Conservation (phyloP, 2,797 vertebrate species). For the Bucorvus abyssinicus region DNA sequence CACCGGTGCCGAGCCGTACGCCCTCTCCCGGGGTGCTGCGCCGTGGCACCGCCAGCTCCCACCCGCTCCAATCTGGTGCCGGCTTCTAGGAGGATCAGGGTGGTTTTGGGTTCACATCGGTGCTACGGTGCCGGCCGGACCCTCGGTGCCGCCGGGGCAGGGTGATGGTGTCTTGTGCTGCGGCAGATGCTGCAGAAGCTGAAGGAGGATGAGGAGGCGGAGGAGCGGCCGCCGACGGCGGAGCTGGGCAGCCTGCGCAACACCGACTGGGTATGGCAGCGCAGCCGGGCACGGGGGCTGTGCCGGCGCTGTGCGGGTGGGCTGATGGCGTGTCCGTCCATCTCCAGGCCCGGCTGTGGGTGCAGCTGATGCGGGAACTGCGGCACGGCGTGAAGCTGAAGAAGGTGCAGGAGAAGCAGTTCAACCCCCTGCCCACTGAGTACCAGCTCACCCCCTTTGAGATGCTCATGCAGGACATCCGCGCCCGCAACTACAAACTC, state of each 20-base stretch:
- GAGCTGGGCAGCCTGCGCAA: conserved; percentile 89
- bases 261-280: conserved; percentile 86
- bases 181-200: conserved; percentile 90
- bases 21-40: not conserved
- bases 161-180: not conserved
- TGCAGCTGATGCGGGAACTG: conserved; percentile 95
- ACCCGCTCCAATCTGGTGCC: not conserved
- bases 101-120: not conserved
- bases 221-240: conserved; percentile 68
- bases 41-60: not conserved
- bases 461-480: conserved; percentile 99
- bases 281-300: fast-evolving
- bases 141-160: fast-evolving
- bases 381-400: conserved; percentile 94
- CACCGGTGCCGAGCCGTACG: fast-evolving
- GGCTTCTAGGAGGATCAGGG: not conserved
- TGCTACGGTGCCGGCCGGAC: fast-evolving
- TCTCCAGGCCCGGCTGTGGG: conserved; percentile 90
- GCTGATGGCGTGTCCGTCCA: fast-evolving
- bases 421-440: conserved; percentile 90
- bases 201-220: conserved; percentile 74
- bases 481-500: conserved; percentile 89
- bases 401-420: conserved; percentile 93
- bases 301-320: fast-evolving
- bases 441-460: conserved; percentile 97